Evolutionary conservation across 2,113 vertebrate genomes (phyloP).

Genomic region (Rhinopomastus cyanomelas): DNA sequence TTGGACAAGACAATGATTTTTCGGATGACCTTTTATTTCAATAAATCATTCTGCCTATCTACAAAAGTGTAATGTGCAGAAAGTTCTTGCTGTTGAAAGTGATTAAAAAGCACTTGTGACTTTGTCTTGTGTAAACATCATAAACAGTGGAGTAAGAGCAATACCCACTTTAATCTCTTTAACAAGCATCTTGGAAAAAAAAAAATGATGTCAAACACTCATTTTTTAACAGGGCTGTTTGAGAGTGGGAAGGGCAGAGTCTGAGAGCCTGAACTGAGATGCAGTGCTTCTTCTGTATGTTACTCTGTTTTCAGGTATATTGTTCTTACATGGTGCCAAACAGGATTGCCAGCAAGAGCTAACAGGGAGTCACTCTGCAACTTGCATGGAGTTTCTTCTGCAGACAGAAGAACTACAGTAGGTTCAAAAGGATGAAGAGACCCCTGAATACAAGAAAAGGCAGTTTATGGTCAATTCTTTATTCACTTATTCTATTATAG

Average conservation of each 20-base stretch:
- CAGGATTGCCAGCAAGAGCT: background rate
- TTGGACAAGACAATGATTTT: slow-evolving; percentile 18
- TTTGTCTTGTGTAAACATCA: background rate
- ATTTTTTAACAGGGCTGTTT: background rate
- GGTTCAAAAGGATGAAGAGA: background rate
- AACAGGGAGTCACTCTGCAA: background rate
- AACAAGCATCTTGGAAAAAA: background rate
- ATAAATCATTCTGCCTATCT: background rate
- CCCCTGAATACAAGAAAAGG: background rate
- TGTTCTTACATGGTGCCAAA: background rate
- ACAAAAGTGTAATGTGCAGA: background rate
- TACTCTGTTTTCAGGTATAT: background rate
- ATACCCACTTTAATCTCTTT: background rate
- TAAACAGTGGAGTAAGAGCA: background rate
- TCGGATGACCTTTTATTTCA: slow-evolving; percentile 23
- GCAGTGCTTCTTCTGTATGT: background rate
- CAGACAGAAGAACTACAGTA: background rate
- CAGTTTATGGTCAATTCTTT: background rate
- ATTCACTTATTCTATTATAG: no score
- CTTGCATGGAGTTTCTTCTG: background rate
- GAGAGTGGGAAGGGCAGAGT: background rate
- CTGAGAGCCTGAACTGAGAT: background rate
- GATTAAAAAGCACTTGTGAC: background rate
- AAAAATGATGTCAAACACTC: background rate
- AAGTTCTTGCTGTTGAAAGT: background rate